These are phyloP conservation scores for Leptosomus discolor DNA, from an alignment of 2,113 vertebrate species.

Conservation along the genomic window DNA sequence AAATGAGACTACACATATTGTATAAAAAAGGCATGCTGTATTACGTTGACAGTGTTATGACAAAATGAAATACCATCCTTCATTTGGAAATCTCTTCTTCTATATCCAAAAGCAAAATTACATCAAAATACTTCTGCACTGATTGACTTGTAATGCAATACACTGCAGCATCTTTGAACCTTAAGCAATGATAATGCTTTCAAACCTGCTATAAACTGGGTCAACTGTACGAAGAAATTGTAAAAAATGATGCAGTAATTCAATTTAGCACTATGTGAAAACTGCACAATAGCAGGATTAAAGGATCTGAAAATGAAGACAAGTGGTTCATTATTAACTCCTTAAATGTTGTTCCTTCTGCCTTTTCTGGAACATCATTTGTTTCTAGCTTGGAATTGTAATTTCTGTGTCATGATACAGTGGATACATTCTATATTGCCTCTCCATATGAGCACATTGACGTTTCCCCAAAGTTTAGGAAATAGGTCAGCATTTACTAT, in stretches of 20 bases:
- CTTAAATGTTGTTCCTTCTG: conserved; percentile 31
- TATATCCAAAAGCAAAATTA: conserved; percentile 52
- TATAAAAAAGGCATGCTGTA: neutral
- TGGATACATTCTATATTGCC: neutral
- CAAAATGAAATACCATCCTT: conserved; percentile 24
- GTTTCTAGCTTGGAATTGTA: neutral
- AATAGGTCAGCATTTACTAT: conserved; percentile 15
- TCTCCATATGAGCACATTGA: neutral
- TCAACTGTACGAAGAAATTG: conserved; percentile 33
- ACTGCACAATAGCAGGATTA: conserved; percentile 57
- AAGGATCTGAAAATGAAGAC: conserved; percentile 60
- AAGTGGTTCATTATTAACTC: conserved; percentile 65
- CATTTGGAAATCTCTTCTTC: conserved; percentile 5
- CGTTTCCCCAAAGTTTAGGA: conserved; percentile 21
- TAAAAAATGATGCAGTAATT: conserved; percentile 65
- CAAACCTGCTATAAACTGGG: conserved; percentile 63
- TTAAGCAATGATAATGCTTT: conserved; percentile 54
- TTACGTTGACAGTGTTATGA: neutral
- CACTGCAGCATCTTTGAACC: conserved; percentile 44
- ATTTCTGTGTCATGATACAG: conserved; percentile 7
- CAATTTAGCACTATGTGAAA: conserved; percentile 60
- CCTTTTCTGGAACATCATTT: conserved; percentile 11
- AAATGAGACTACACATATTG: neutral
- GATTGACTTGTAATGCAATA: conserved; percentile 61
- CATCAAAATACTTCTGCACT: conserved; percentile 39